Evolutionary conservation across 2,888 invertebrate species (phyloP).

Genomic region (Cryptus viduatorius): DNA sequence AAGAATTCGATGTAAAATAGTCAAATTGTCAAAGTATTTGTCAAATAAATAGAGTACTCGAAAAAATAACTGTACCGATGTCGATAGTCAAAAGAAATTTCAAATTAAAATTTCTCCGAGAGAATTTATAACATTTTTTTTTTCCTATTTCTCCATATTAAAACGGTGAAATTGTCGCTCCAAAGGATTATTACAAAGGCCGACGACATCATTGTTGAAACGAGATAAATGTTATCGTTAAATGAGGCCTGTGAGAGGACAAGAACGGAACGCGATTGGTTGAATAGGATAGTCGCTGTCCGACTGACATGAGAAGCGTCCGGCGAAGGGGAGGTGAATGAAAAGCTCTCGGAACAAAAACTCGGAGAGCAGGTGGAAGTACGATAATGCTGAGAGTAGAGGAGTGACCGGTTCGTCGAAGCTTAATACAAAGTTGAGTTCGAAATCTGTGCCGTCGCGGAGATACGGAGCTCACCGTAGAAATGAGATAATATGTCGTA

Average conservation of each 20-base stretch:
- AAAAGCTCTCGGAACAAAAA: slow-evolving; percentile 38
- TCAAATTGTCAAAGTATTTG: no score
- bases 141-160: neutral
- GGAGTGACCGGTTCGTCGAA: slow-evolving; percentile 49
- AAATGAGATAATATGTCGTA: slow-evolving; percentile 52
- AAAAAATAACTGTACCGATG: no score
- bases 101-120: neutral
- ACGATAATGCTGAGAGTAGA: slow-evolving; percentile 33
- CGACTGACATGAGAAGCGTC: no score
- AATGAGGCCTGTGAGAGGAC: neutral
- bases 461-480: slow-evolving; percentile 30
- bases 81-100: neutral
- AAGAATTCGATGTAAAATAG: no score
- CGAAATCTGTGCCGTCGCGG: slow-evolving; percentile 35
- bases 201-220: neutral
- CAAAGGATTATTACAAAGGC: neutral
- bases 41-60: no score
- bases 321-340: slow-evolving; percentile 9
- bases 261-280: slow-evolving; percentile 24
- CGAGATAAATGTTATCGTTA: neutral
- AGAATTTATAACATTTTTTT: neutral
- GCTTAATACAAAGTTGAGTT: slow-evolving; percentile 36
- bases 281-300: neutral
- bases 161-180: neutral
- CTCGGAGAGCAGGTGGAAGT: slow-evolving; percentile 23